Conservation (phyloP, 2,113 vertebrate genomes). For the Proterorhinus semilunaris region DNA sequence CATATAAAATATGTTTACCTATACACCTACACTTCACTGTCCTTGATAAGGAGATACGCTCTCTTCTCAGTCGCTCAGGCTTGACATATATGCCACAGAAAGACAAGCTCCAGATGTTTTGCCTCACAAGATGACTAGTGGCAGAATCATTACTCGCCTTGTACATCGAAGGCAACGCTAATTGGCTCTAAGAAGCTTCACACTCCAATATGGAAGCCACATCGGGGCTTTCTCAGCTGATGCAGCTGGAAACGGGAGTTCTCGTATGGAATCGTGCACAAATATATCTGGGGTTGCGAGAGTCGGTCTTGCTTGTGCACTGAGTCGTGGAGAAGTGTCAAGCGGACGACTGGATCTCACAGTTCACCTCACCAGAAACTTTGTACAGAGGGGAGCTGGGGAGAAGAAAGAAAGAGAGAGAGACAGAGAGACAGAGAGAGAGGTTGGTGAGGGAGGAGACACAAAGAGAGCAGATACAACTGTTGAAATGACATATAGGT, state of each 20-base stretch:
- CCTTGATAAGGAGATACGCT: slow-evolving; percentile 59
- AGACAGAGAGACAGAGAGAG: too few species aligned
- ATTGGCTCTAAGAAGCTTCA: slow-evolving; percentile 51
- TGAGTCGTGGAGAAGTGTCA: slow-evolving; percentile 27
- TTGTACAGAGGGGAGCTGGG: slow-evolving; percentile 26
- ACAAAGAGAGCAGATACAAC: too few species aligned
- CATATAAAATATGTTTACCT: slow-evolving; percentile 65
- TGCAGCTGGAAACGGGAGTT: slow-evolving; percentile 31
- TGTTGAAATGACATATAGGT: too few species aligned
- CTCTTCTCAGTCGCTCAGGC: slow-evolving; percentile 59
- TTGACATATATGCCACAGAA: slow-evolving; percentile 54
- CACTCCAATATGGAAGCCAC: slow-evolving; percentile 32
- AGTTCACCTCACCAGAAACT: slow-evolving; percentile 40
- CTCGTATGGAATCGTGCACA: slow-evolving; percentile 31
- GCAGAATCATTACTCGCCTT: slow-evolving; percentile 67
- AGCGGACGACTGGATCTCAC: slow-evolving; percentile 21
- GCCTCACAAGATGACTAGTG: slow-evolving; percentile 67
- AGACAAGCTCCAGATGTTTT: slow-evolving; percentile 69
- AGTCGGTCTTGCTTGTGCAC: slow-evolving; percentile 28
- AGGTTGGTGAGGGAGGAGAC: too few species aligned
- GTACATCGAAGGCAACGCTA: slow-evolving; percentile 58
- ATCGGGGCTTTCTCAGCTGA: slow-evolving; percentile 33
- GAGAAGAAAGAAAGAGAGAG: background rate
- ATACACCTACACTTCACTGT: slow-evolving; percentile 42
- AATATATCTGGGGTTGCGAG: slow-evolving; percentile 22